Percentiles rank a stretch among this genome's conserved stretches.
Conservation (phyloP, 1,140 invertebrate genomes). For the Pteromalus puparum region DNA sequence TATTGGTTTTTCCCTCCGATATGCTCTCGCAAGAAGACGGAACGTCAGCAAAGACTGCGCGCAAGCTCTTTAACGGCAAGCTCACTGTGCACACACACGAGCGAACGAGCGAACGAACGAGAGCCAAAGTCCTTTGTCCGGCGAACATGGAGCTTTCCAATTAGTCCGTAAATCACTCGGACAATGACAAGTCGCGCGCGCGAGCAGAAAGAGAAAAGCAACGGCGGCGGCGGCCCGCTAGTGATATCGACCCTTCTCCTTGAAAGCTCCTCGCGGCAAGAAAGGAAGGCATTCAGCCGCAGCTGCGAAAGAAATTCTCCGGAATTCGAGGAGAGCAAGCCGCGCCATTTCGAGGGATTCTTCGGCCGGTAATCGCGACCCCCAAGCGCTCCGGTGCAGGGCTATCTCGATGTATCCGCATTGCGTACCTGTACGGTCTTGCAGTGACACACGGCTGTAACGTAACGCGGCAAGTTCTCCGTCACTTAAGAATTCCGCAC, state of each 20-base stretch:
- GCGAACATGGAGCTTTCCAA: slow-evolving; percentile 49
- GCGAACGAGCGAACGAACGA: neutral
- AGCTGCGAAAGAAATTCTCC: slow-evolving; percentile 28
- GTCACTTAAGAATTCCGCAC: neutral
- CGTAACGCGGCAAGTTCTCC: neutral
- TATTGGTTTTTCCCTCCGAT: slow-evolving; percentile 39
- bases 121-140: slow-evolving; percentile 31
- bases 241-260: slow-evolving; percentile 29
- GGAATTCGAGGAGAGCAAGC: slow-evolving; percentile 22
- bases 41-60: slow-evolving; percentile 23
- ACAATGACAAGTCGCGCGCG: slow-evolving; percentile 16
- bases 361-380: neutral
- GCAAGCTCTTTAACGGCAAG: slow-evolving; percentile 31
- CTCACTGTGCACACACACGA: too few species aligned
- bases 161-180: slow-evolving; percentile 51
- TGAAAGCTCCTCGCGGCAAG: slow-evolving; percentile 4
- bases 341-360: slow-evolving; percentile 9
- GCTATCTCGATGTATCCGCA: slow-evolving; percentile 27
- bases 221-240: too few species aligned
- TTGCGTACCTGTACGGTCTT: slow-evolving; percentile 8
- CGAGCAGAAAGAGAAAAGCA: slow-evolving; percentile 1
- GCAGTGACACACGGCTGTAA: neutral
- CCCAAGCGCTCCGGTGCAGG: too few species aligned
- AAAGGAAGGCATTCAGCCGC: slow-evolving; percentile 31
- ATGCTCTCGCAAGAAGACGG: neutral